Evolutionary conservation across 2,113 vertebrate species (phyloP).

Genomic region (Mastomys natalensis): DNA sequence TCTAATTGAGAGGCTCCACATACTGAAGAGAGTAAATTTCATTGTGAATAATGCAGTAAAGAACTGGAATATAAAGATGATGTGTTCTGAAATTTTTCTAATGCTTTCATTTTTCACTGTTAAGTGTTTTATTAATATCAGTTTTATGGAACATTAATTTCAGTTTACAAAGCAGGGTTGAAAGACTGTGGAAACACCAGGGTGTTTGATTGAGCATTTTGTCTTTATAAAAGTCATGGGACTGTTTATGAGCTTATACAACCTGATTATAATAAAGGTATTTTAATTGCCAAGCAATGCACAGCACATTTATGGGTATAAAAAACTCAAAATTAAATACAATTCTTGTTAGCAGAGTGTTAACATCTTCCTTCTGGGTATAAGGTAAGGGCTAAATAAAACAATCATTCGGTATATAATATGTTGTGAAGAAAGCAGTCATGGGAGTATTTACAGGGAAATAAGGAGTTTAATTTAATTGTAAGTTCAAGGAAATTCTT

Average conservation of each 20-base stretch:
- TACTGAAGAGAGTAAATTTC: not conserved
- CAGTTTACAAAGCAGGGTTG: conserved; percentile 27
- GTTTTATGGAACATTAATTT: conserved; percentile 53
- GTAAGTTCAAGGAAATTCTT: not conserved
- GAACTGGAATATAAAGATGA: conserved; percentile 53
- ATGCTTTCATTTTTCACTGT: conserved; percentile 52
- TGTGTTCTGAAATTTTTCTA: conserved; percentile 36
- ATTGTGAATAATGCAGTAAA: conserved; percentile 20
- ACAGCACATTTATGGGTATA: not conserved
- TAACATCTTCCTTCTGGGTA: not conserved
- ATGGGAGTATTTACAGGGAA: not conserved
- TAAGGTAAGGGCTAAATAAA: not conserved
- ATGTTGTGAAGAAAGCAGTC: not conserved
- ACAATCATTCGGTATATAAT: conserved; percentile 38
- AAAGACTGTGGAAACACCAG: conserved; percentile 12
- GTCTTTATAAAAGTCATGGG: conserved; percentile 6
- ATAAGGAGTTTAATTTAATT: conserved; percentile 1
- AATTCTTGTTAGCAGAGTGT: not conserved
- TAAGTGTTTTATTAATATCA: conserved; percentile 41
- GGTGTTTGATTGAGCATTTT: not conserved
- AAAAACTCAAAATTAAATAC: not conserved
- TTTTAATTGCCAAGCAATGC: not conserved
- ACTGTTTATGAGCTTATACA: not conserved
- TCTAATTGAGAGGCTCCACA: not conserved
- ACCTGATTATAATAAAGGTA: not conserved